Percentiles rank a stretch among this genome's conserved stretches.
phyloP scores from a whole-genome alignment of 1,140 invertebrate genomes.

The Heliconius hewitsoni region DNA sequence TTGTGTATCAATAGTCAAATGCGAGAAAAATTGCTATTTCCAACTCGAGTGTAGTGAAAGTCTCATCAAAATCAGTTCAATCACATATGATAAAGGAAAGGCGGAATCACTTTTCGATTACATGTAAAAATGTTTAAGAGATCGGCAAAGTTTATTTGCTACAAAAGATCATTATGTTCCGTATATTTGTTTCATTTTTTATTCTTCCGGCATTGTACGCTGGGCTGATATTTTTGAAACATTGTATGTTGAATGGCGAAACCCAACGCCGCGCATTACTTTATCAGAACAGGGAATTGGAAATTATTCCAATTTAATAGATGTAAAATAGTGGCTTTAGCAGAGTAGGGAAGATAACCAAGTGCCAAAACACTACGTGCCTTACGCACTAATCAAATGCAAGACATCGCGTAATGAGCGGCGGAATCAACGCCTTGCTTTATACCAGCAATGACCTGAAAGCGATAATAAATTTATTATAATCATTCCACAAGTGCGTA shows the following conservation, averaged over 20 bases:
- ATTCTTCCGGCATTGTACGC: not conserved
- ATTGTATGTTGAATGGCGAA: not conserved
- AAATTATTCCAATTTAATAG: not conserved
- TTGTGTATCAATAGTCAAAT: not conserved
- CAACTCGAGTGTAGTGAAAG: conserved; percentile 2
- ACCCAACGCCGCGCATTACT: too few species aligned
- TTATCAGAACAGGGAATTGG: not conserved
- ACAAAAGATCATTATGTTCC: not conserved
- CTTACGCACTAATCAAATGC: too few species aligned
- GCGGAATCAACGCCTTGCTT: too few species aligned
- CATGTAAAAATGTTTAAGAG: not conserved
- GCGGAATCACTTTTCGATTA: not conserved
- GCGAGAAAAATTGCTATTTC: not conserved
- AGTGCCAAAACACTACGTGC: too few species aligned
- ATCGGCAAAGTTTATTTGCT: not conserved
- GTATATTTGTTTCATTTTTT: not conserved
- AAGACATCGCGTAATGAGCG: too few species aligned
- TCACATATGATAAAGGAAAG: conserved; percentile 12
- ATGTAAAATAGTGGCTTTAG: too few species aligned
- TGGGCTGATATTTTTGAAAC: too few species aligned
- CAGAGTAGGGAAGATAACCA: too few species aligned
- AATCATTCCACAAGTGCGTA: too few species aligned
- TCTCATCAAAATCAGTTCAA: conserved; percentile 14
- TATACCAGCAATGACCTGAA: too few species aligned
- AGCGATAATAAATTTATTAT: too few species aligned